Evolutionary conservation across 1,140 invertebrate species (phyloP), one percentile per base, ranked within the genome.

Genomic region (Phthorimaea operculella): DNA sequence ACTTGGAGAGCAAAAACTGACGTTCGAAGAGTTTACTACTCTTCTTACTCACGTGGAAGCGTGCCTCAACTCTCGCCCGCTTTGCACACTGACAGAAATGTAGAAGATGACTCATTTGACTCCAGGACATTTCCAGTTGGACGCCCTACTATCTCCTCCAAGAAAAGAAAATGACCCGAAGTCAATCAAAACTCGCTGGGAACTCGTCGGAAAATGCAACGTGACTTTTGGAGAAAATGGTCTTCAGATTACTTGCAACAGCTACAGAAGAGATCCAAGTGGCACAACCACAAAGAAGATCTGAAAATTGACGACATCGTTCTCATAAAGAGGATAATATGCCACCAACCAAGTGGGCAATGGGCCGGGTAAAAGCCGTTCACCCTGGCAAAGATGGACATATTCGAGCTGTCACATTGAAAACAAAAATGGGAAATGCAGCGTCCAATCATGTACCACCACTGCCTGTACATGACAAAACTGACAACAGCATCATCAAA

Each of bases 181-280:
- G 7, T 33, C 12, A 10, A 7, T 34, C 8, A 39, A 66, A 76
- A 33, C n/a, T 12, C 12, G 54, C 11, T 60, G 52, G 52, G 47
- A 45, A 51, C 49, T 56, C 3, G 14, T 34, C 6, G 55, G 42
- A 21, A 16, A 11, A 55, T 60, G 34, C 12, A n/a, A 2, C 17
- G 47, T 12, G 15, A 60, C 14, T 68, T 78, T 60, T 74, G 69
- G 70, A 64, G 59, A n/a, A 36, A 53, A 15, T 72, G 71, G 62
- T 54, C 55, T 14, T 44, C 33, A 5, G 64, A 74, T 17, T 71
- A 74, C 50, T 42, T 76, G 33, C 16, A 21, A 33, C 52, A 12
- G n/a, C 42, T 60, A 11, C 64, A 74, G 48, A 47, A 51, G 3
- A 16, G 59, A 42, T 8, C 33, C 15, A 75, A 70, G 55, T 70